Evolutionary conservation across 2,888 invertebrate species (phyloP).

Genomic region (Silvanus unidentatus): DNA sequence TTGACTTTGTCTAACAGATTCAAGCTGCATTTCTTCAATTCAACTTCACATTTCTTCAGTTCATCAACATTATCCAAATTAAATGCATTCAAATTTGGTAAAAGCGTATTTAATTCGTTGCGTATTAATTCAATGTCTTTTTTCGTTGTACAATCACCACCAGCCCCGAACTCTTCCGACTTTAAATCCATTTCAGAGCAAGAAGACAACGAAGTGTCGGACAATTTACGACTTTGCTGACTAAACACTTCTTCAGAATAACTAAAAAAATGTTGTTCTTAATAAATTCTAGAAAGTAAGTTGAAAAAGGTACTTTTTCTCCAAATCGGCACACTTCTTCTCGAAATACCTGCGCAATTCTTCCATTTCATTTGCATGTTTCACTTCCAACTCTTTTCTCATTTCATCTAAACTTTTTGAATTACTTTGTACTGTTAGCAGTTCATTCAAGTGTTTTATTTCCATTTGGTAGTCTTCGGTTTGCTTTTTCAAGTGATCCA

Average conservation of each 20-base stretch:
- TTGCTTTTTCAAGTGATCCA: conserved; percentile 29
- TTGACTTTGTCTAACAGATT: conserved; percentile 32
- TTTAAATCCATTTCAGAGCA: conserved; percentile 45
- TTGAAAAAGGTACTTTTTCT: conserved; percentile 56
- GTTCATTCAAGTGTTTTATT: conserved; percentile 50
- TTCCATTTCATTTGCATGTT: conserved; percentile 72
- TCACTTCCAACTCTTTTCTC: conserved; percentile 55
- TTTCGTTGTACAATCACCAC: conserved; percentile 23
- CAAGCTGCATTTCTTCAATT: conserved; percentile 32
- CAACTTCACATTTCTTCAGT: conserved; percentile 26
- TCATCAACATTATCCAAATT: conserved; percentile 33
- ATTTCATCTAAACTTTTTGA: conserved; percentile 53
- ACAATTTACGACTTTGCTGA: conserved; percentile 58
- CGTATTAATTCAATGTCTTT: conserved; percentile 35
- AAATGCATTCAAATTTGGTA: conserved; percentile 26
- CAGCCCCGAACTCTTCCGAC: conserved; percentile 34
- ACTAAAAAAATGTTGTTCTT: conserved; percentile 35
- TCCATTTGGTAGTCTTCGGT: conserved; percentile 49
- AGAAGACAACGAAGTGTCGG: conserved; percentile 38
- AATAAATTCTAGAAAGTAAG: conserved; percentile 7
- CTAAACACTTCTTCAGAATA: conserved; percentile 65
- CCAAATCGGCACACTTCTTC: conserved; percentile 71
- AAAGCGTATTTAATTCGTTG: conserved; percentile 30
- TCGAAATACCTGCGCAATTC: conserved; percentile 74
- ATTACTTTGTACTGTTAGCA: conserved; percentile 54